Base-by-base conservation (phyloP, 2,797 vertebrate species). In the Labroides dimidiatus region DNA sequence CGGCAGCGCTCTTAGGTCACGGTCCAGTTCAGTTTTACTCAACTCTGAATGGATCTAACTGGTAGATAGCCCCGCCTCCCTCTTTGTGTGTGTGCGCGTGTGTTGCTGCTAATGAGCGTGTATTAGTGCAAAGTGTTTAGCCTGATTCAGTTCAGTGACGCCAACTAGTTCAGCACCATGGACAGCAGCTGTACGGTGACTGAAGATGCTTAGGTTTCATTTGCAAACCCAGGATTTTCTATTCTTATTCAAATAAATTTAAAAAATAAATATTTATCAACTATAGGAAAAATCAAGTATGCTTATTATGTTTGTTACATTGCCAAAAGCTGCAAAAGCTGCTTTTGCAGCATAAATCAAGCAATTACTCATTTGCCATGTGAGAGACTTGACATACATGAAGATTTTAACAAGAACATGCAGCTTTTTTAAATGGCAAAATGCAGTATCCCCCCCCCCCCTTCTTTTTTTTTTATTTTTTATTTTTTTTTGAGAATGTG, bases 31-130 rank as follows among this genome's bases (percentile, higher is more conserved):
- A 50, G 12, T 69, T 10, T 0, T 14, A 47, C 66, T 57, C 45
- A 54, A 21, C 63, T 72, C 16, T 52, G 51, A 17, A 4, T 1
- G 7, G 24, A 43, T 49, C 19, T 24, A 42, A 61, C 33, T 69
- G 62, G 36, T 47, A 19, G 33, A 69, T 69, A 20, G 64, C 45
- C 65, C 78, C 78, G 55, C 86, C 81, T 58, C 17, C 44, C 6
- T 6, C 33, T 41, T 39, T 48, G 45, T 20, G 45, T 48, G 45
- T 48, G 45, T 15, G 21, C 3, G 47, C 9, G 12, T 24, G 47
- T 23, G 24, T 8, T 9, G 4, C 15, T 55, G 43, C 49, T 50
- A 13, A 24, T 33, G 17, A 23, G 51, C 24, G 23, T 6, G 19
- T 5, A 3, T 33, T 50, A n/a, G 14, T 49, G 10, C 9, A 1